phyloP scores from a whole-genome alignment of 2,888 invertebrate genomes.

The Cyaniris semiargus region DNA sequence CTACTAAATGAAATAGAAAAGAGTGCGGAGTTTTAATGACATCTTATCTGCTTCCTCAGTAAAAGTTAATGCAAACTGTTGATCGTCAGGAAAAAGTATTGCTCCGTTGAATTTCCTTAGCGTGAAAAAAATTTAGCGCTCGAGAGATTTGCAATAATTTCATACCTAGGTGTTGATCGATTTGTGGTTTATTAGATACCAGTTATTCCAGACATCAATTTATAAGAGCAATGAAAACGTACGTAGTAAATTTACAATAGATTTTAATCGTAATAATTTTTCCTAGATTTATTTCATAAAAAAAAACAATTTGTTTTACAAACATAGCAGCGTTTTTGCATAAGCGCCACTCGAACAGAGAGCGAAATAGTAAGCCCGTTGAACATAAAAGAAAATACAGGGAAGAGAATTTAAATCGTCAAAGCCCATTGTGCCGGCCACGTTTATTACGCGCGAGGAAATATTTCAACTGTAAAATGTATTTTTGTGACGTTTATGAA shows the following conservation, averaged over 20 bases:
- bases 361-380: slow-evolving; percentile 48
- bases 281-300: background rate
- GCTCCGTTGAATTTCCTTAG: background rate
- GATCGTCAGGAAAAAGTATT: background rate
- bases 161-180: background rate
- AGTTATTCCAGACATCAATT: background rate
- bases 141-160: background rate
- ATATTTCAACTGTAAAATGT: background rate
- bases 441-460: slow-evolving; percentile 25
- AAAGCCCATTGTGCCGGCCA: slow-evolving; percentile 55
- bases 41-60: background rate
- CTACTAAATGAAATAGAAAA: background rate
- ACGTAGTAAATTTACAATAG: background rate
- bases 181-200: background rate
- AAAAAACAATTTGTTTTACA: slow-evolving; percentile 21
- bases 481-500: slow-evolving; percentile 8
- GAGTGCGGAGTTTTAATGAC: background rate
- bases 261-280: background rate
- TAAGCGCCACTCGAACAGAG: slow-evolving; percentile 31
- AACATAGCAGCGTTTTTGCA: slow-evolving; percentile 10
- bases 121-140: background rate
- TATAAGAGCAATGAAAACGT: background rate
- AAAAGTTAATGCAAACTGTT: background rate
- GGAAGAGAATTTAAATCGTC: slow-evolving; percentile 63
- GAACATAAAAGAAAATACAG: slow-evolving; percentile 58